Evolutionary conservation across 2,113 vertebrate species (phyloP), one percentile per base, ranked within the genome.

Genomic region (Alexandromys fortis): DNA sequence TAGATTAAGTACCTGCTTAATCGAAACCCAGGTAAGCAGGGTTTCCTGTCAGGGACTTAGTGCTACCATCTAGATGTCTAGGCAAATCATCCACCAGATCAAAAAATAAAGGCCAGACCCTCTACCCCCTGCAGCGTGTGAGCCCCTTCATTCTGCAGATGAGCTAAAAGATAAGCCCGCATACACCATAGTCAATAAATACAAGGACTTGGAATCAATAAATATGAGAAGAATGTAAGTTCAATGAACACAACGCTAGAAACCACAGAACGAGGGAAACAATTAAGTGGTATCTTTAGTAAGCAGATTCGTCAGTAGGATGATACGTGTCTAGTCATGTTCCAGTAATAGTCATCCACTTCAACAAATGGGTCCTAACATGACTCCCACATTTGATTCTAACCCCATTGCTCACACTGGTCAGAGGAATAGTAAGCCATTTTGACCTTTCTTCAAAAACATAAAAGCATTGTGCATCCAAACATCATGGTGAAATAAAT

Each of bases 391-490:
- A 30, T 33, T 55, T 77, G 45, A 94, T 86, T 97, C 7, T n/a
- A 65, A 85, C 17, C 76, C 28, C 70, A 81, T 30, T 76, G 63
- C 79, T 58, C 55, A 86, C 58, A 91, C 49, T 70, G 58, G 86
- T 61, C 81, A 79, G 8, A 82, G 47, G 35, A 89, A 47, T 68
- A 94, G 65, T 55, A 94, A 65, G 92, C 86, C 38, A 58, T 21
- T 94, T 79, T 81, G 78, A 82, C 79, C 52, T 93, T 95, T 81
- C 89, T 90, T 89, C 72, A 94, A 89, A 86, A 70, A 86, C 61
- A 70, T 22, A 33, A 86, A 90, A 65, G 76, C 19, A 47, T 58
- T 77, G 42, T 63, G 52, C 7, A 90, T 52, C 33, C 24, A 67
- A 61, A 10, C 22, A 55, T 92, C 77, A 92, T 26, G 19, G 22